Percentiles rank a stretch among this genome's conserved stretches.
Conservation (phyloP, 1,140 invertebrate species). For the Euschistus heros region DNA sequence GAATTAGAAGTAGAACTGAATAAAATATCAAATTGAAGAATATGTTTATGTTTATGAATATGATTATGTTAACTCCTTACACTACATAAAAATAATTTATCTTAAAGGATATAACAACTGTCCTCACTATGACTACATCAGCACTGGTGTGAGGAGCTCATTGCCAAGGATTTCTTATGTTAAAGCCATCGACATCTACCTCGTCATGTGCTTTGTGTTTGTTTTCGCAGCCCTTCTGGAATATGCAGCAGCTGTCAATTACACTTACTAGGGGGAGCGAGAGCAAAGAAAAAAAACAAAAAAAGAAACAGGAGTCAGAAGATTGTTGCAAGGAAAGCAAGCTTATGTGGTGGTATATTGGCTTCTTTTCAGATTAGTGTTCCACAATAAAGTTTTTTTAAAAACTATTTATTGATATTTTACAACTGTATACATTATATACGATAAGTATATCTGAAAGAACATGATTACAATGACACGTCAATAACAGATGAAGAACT, state of each 20-base stretch:
- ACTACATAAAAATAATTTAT: background rate
- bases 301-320: constrained; percentile 55
- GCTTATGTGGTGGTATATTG: constrained; percentile 18
- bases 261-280: constrained; percentile 95
- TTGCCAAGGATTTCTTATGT: constrained; percentile 94
- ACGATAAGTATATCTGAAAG: too few relatives aligned
- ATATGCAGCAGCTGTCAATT: constrained; percentile 97
- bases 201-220: constrained; percentile 98
- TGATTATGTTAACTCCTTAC: too few relatives aligned
- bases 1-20: too few relatives aligned
- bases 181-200: constrained; percentile 97
- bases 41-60: too few relatives aligned
- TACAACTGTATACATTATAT: too few relatives aligned
- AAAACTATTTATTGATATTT: too few relatives aligned
- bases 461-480: too few relatives aligned
- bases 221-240: constrained; percentile 94
- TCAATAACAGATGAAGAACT: too few relatives aligned
- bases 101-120: constrained; percentile 87
- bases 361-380: too few relatives aligned
- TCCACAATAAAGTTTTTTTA: too few relatives aligned
- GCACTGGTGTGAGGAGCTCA: constrained; percentile 89
- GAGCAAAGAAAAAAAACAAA: constrained; percentile 81
- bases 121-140: constrained; percentile 98
- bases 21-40: too few relatives aligned
- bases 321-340: constrained; percentile 33